Percentiles rank a stretch among this genome's conserved stretches.
Conservation (phyloP, 2,888 invertebrate genomes). For the Tuberolachnus salignus region DNA sequence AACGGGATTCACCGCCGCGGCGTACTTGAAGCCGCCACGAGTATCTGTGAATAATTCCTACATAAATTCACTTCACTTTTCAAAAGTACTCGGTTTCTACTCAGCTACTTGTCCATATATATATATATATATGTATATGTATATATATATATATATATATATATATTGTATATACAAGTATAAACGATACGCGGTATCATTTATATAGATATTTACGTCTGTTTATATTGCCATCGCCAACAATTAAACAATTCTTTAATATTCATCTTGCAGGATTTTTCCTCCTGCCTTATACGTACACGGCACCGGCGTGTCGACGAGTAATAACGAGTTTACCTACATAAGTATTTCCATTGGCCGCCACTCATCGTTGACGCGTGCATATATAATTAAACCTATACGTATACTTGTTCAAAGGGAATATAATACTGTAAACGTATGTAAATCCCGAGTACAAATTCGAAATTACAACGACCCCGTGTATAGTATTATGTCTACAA, state of each 20-base stretch:
- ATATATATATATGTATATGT: not conserved
- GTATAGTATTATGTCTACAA: too few relatives aligned
- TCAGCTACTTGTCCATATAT: slow-evolving; percentile 46
- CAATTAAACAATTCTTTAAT: not conserved
- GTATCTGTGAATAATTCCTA: slow-evolving; percentile 55
- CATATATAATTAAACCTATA: not conserved
- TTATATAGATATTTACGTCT: slow-evolving; percentile 22
- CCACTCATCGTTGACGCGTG: too few relatives aligned
- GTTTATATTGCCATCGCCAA: not conserved
- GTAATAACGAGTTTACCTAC: too few relatives aligned
- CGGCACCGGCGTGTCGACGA: too few relatives aligned
- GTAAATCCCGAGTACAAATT: too few relatives aligned
- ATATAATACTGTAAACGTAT: not conserved
- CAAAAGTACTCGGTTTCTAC: slow-evolving; percentile 49
- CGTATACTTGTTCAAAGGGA: not conserved
- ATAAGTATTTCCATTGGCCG: too few relatives aligned
- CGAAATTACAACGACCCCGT: too few relatives aligned
- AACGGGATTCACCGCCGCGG: slow-evolving; percentile 34
- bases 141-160: too few relatives aligned
- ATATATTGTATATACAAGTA: too few relatives aligned
- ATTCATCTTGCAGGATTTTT: too few relatives aligned
- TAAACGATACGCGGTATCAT: slow-evolving; percentile 36
- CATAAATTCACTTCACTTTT: slow-evolving; percentile 56
- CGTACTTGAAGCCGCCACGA: slow-evolving; percentile 50
- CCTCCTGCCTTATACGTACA: too few relatives aligned